Evolutionary conservation across 1,140 invertebrate species (phyloP).

Genomic region (Portunus trituberculatus): DNA sequence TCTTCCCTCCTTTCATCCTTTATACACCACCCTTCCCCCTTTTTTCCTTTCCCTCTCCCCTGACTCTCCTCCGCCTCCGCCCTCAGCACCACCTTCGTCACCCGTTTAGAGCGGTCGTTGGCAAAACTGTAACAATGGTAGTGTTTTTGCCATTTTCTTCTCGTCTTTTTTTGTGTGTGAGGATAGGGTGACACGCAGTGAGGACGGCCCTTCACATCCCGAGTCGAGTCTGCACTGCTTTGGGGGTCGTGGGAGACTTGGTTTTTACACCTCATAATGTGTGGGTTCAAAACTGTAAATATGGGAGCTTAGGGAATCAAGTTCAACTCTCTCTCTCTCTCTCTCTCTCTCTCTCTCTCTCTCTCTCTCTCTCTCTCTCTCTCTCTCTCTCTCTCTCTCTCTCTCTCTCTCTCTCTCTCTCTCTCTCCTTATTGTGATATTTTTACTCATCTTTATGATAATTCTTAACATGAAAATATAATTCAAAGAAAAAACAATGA

Average conservation of each 20-base stretch:
- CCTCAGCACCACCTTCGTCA: background rate
- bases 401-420: too few species aligned
- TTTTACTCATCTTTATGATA: too few species aligned
- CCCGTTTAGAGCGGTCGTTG: constrained; percentile 5
- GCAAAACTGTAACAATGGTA: constrained; percentile 29
- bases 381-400: too few species aligned
- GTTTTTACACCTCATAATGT: background rate
- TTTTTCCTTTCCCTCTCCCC: background rate
- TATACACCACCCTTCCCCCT: too few species aligned
- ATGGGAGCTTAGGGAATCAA: background rate
- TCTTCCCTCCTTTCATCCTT: background rate
- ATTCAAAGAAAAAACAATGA: too few species aligned
- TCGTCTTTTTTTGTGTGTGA: background rate
- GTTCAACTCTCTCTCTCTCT: background rate
- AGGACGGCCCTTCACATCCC: background rate
- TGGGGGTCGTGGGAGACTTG: background rate
- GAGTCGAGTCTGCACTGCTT: background rate
- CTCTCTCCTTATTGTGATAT: too few species aligned
- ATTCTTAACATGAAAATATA: too few species aligned
- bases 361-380: background rate
- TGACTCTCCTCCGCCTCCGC: background rate
- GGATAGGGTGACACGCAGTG: background rate
- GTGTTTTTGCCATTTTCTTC: background rate
- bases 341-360: constrained; percentile 29
- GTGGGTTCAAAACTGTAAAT: background rate